These are phyloP conservation scores for Tanypteryx hageni DNA, from an alignment of 2,888 invertebrate genomes.

Conservation along the genomic window DNA sequence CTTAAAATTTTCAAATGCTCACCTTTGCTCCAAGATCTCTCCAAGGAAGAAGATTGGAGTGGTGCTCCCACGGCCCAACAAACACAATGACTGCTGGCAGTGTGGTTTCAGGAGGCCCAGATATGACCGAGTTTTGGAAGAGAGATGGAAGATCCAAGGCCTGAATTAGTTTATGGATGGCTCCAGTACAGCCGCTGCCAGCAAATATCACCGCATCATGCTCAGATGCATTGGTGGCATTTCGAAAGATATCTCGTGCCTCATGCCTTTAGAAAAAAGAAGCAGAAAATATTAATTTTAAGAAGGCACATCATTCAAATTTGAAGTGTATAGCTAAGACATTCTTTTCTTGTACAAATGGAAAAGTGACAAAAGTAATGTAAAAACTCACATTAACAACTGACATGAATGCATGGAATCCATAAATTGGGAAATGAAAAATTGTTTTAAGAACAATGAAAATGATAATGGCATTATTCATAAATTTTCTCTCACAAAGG, in stretches of 20 bases:
- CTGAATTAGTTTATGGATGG: constrained; percentile 86
- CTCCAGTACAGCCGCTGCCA: constrained; percentile 85
- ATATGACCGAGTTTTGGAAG: constrained; percentile 24
- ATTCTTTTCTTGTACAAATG: no score
- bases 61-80: constrained; percentile 88
- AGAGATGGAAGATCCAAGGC: constrained; percentile 80
- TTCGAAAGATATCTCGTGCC: constrained; percentile 86
- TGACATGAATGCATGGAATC: no score
- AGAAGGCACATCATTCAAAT: no score
- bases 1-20: constrained; percentile 69
- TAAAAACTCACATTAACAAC: no score
- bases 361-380: no score
- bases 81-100: constrained; percentile 78
- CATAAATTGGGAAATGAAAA: no score
- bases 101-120: constrained; percentile 74
- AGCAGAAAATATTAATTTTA: no score
- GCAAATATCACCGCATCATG: constrained; percentile 88
- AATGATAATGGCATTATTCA: no score
- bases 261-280: constrained; percentile 81
- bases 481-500: no score
- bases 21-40: constrained; percentile 87
- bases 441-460: no score
- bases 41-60: constrained; percentile 89
- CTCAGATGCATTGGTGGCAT: constrained; percentile 87
- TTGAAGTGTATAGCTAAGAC: no score